These are phyloP conservation scores for Parnassius smintheus DNA, from an alignment of 2,888 invertebrate species.

Conservation along the genomic window DNA sequence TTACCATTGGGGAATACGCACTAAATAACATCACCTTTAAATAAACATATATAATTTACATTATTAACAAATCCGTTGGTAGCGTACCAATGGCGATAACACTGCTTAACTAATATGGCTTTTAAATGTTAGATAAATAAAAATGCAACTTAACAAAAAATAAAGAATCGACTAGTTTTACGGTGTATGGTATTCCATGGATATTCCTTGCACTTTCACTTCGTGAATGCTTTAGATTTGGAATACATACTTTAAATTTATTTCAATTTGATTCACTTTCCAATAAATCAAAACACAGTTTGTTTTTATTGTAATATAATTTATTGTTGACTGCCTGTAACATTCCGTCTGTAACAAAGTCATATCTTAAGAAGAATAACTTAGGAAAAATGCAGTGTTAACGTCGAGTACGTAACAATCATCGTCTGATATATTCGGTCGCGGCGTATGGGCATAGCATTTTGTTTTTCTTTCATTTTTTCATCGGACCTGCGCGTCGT, in stretches of 20 bases:
- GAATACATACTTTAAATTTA: not conserved
- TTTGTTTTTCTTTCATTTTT: constrained; percentile 79
- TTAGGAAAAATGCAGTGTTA: constrained; percentile 64
- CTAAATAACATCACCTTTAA: constrained; percentile 61
- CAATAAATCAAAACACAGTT: too few species aligned
- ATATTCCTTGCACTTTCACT: constrained; percentile 29
- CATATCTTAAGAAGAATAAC: constrained; percentile 26
- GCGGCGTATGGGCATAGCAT: constrained; percentile 78
- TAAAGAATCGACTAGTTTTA: constrained; percentile 46
- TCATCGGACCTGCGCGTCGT: constrained; percentile 70
- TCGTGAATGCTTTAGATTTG: constrained; percentile 32
- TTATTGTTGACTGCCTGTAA: constrained; percentile 26
- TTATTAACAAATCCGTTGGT: constrained; percentile 63
- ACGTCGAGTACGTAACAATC: constrained; percentile 58
- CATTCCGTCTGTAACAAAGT: constrained; percentile 29
- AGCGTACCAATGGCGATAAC: constrained; percentile 71
- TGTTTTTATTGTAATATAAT: too few species aligned
- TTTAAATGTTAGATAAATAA: constrained; percentile 36
- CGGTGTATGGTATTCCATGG: constrained; percentile 35
- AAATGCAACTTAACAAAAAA: not conserved
- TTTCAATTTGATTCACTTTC: too few species aligned
- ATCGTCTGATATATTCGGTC: constrained; percentile 65
- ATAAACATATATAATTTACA: constrained; percentile 61
- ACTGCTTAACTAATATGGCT: constrained; percentile 69
- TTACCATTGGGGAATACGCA: constrained; percentile 63